phyloP scores from a whole-genome alignment of 2,888 invertebrate species.

The Pomacea canaliculata region DNA sequence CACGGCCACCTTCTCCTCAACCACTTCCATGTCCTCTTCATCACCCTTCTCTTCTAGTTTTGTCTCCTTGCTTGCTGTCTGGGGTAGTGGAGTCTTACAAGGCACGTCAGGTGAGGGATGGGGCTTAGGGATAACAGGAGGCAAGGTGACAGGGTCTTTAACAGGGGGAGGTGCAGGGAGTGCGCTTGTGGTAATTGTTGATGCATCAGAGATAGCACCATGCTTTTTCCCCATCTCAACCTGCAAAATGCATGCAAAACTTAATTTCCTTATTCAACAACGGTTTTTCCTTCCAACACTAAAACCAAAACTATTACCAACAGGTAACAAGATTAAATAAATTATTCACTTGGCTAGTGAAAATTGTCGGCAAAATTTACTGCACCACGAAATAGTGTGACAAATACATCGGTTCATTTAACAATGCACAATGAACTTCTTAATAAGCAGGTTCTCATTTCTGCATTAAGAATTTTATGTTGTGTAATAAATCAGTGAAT shows the following conservation, averaged over 20 bases:
- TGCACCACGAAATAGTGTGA: no score
- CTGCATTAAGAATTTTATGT: no score
- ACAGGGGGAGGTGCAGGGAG: not conserved
- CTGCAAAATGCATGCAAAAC: not conserved
- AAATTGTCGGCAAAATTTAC: no score
- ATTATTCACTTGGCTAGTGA: no score
- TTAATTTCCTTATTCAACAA: not conserved
- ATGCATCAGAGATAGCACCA: slow-evolving; percentile 1
- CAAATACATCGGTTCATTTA: no score
- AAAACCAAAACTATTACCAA: no score
- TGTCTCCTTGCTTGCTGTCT: not conserved
- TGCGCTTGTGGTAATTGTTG: slow-evolving; percentile 1
- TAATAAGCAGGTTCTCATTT: no score
- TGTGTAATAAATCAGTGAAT: no score
- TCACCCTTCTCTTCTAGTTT: slow-evolving; percentile 12
- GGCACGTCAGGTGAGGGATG: not conserved
- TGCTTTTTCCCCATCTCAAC: slow-evolving; percentile 37
- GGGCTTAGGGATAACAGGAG: not conserved
- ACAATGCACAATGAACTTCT: no score
- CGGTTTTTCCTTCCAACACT: slow-evolving; percentile 12
- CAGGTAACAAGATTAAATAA: no score
- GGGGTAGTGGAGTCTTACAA: not conserved
- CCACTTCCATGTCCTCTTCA: slow-evolving; percentile 5
- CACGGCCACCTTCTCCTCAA: slow-evolving; percentile 26
- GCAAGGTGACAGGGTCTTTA: slow-evolving; percentile 1